Evolutionary conservation across 2,113 vertebrate species (phyloP).

Genomic region (Perca fluviatilis): DNA sequence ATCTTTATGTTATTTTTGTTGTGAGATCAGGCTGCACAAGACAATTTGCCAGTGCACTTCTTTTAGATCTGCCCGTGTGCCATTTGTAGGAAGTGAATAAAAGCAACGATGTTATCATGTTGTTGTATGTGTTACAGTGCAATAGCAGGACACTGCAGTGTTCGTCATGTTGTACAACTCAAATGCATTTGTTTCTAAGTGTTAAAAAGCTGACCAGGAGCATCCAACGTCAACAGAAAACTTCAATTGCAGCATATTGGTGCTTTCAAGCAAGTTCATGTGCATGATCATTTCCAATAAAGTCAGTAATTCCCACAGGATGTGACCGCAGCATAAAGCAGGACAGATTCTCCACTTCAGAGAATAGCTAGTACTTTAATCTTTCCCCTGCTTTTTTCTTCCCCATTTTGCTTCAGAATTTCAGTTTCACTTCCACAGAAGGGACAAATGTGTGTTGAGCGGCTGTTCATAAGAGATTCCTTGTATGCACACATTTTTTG

Average conservation of each 20-base stretch:
- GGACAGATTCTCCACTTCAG: slow-evolving; percentile 34
- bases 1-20: not conserved
- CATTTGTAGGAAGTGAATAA: not conserved
- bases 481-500: slow-evolving; percentile 23
- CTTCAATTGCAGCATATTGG: slow-evolving; percentile 17
- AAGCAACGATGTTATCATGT: not conserved
- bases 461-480: slow-evolving; percentile 24
- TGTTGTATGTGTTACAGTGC: not conserved
- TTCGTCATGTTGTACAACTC: not conserved
- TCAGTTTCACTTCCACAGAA: slow-evolving; percentile 22
- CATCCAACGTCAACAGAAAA: slow-evolving; percentile 32
- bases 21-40: not conserved
- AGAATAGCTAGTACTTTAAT: slow-evolving; percentile 27
- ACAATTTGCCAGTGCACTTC: not conserved
- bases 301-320: slow-evolving; percentile 36
- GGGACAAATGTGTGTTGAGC: slow-evolving; percentile 17
- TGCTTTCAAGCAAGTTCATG: slow-evolving; percentile 31
- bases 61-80: not conserved
- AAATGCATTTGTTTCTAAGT: not conserved
- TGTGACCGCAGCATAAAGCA: slow-evolving; percentile 41
- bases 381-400: not conserved
- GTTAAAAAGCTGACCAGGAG: slow-evolving; percentile 18
- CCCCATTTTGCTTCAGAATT: slow-evolving; percentile 23
- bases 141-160: not conserved
- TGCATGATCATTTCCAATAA: slow-evolving; percentile 31